These are phyloP conservation scores for Engraulis encrasicolus DNA, from an alignment of 2,113 vertebrate species.

Conservation along the genomic window DNA sequence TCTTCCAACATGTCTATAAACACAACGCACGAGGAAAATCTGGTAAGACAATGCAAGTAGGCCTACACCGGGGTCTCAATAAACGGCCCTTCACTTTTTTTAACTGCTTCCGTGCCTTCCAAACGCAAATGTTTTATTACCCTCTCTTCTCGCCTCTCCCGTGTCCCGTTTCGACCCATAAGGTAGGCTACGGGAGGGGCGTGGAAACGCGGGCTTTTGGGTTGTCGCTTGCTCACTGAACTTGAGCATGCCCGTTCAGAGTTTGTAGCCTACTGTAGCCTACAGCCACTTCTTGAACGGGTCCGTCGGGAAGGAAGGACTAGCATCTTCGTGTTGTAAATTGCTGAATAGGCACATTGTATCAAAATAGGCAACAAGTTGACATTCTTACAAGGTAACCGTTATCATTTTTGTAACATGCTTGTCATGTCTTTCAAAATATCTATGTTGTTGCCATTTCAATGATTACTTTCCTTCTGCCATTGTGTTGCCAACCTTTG, in stretches of 20 bases:
- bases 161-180: neutral
- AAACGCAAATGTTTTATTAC: neutral
- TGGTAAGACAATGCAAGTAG: no score
- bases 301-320: neutral
- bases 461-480: neutral
- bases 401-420: neutral
- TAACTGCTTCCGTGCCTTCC: neutral
- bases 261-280: no score
- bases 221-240: neutral
- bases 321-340: neutral
- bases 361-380: neutral
- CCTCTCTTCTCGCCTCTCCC: no score
- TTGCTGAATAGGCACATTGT: neutral
- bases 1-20: neutral
- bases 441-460: neutral
- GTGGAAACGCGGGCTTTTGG: conserved; percentile 16
- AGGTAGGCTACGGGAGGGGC: neutral
- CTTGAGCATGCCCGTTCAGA: neutral
- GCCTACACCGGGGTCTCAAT: no score
- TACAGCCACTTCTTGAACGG: neutral
- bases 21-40: neutral
- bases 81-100: neutral
- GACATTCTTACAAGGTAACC: neutral
- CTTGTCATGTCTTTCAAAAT: neutral
- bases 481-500: neutral